These are phyloP conservation scores for Pituophis catenifer DNA, from an alignment of 2,113 vertebrate species.

Conservation along the genomic window DNA sequence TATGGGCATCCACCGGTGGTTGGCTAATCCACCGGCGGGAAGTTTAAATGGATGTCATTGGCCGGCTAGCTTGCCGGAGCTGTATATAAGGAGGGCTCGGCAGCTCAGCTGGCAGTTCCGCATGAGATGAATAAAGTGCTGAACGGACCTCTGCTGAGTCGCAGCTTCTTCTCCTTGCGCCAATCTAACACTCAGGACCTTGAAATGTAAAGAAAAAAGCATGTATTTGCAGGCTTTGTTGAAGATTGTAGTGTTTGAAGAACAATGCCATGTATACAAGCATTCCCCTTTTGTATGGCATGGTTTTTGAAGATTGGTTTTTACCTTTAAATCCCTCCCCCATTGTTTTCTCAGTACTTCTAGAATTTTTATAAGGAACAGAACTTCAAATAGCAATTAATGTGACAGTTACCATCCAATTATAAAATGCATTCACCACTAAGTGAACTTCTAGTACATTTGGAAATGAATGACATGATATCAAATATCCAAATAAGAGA, in stretches of 20 bases:
- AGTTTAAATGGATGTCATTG: no score
- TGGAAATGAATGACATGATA: constrained; percentile 49
- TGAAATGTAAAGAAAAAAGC: constrained; percentile 15
- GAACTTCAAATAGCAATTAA: constrained; percentile 42
- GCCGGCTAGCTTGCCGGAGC: no score
- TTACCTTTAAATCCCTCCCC: constrained; percentile 24
- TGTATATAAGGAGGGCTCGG: no score
- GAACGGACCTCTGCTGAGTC: no score
- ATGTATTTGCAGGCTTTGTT: not conserved
- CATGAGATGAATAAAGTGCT: no score
- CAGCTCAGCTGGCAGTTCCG: no score
- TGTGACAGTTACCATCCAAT: constrained; percentile 42
- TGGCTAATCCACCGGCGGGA: no score
- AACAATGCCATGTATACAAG: not conserved
- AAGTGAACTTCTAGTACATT: constrained; percentile 37
- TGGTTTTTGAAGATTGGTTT: constrained; percentile 24
- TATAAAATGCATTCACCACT: constrained; percentile 22
- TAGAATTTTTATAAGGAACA: constrained; percentile 9
- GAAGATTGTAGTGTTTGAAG: not conserved
- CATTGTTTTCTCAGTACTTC: constrained; percentile 23
- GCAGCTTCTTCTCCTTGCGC: no score
- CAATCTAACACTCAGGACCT: not conserved
- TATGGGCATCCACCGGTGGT: no score
- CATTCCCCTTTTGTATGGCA: constrained; percentile 6
- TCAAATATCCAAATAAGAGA: constrained; percentile 36